Evolutionary conservation across 2,113 vertebrate species (phyloP), one percentile per base, ranked within the genome.

Genomic region (Ornithorhynchus anatinus): DNA sequence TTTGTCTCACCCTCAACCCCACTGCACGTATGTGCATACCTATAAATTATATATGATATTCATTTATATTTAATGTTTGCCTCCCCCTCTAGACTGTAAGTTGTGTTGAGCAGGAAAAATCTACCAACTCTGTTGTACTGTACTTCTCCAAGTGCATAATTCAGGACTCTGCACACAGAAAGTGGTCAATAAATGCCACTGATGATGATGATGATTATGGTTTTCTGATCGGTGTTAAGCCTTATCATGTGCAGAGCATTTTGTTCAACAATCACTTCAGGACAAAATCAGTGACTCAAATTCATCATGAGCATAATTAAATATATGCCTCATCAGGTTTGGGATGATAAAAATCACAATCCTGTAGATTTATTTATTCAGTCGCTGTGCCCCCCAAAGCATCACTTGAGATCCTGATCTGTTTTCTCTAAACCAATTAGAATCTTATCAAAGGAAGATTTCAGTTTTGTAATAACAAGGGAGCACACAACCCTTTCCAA

Each of bases 401-500:
- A 72, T 52, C 59, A 56, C 62, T 81, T 84, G 66, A 39, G 72
- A 86, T 91, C 81, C 76, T 79, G 63, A 92, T 93, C 91, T 91
- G 86, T 91, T 92, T 90, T 88, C 87, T 89, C 80, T 82, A 89
- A 91, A 85, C 81, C 76, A 91, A 91, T 93, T 90, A 92, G 81
- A 84, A 79, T 88, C 89, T 80, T 87, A 88, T 92, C 89, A 89
- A 90, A 88, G 59, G 63, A 61, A 89, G 87, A 92, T 79, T 88
- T 80, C 87, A 88, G 63, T 89, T 88, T 90, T 85, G 89, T 59
- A 85, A 23, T 44, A 84, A 74, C 72, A 77, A 54, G 79, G 79
- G 72, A 91, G 85, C 50, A 80, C 86, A 60, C 27, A 38, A 89
- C 87, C 82, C 83, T 67, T 62, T 86, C 92, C 80, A 79, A 88